These are phyloP conservation scores for Drosophila elegans DNA, from an alignment of 1,140 invertebrate species.

Conservation along the genomic window DNA sequence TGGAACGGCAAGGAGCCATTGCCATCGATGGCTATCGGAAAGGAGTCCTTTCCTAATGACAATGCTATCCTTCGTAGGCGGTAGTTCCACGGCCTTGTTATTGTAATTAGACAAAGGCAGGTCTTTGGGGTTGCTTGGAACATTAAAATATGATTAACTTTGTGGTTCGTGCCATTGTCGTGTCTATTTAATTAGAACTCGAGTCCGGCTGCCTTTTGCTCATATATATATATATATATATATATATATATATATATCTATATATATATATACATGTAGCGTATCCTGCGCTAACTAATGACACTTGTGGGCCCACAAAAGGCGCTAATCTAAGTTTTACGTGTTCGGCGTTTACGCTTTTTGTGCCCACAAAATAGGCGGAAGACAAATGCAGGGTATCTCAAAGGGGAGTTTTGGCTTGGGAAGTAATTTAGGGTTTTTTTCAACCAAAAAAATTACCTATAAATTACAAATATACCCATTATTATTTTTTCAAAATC, in stretches of 20 bases:
- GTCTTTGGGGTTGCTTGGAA: slow-evolving; percentile 48
- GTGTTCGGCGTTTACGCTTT: slow-evolving; percentile 74
- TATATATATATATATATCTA: not conserved
- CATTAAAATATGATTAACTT: slow-evolving; percentile 82
- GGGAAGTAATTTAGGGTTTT: not conserved
- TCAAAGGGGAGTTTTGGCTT: not conserved
- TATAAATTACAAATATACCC: too few species aligned
- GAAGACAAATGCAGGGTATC: slow-evolving; percentile 1
- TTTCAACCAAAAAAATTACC: not conserved
- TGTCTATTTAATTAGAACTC: slow-evolving; percentile 78
- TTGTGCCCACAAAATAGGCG: slow-evolving; percentile 22
- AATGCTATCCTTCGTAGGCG: slow-evolving; percentile 4
- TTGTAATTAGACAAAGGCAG: slow-evolving; percentile 65
- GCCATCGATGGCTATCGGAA: slow-evolving; percentile 61
- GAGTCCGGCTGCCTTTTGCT: slow-evolving; percentile 24
- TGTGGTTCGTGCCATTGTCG: slow-evolving; percentile 72
- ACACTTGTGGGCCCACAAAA: slow-evolving; percentile 64
- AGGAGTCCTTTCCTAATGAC: slow-evolving; percentile 43
- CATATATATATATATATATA: not conserved
- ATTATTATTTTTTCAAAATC: too few species aligned
- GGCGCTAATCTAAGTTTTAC: slow-evolving; percentile 82
- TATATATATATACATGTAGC: slow-evolving; percentile 20
- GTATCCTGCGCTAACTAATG: slow-evolving; percentile 72
- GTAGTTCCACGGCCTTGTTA: slow-evolving; percentile 51
- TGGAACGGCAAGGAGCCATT: slow-evolving; percentile 10